phyloP scores from a whole-genome alignment of 2,888 invertebrate genomes.

The Agrotis exclamationis region DNA sequence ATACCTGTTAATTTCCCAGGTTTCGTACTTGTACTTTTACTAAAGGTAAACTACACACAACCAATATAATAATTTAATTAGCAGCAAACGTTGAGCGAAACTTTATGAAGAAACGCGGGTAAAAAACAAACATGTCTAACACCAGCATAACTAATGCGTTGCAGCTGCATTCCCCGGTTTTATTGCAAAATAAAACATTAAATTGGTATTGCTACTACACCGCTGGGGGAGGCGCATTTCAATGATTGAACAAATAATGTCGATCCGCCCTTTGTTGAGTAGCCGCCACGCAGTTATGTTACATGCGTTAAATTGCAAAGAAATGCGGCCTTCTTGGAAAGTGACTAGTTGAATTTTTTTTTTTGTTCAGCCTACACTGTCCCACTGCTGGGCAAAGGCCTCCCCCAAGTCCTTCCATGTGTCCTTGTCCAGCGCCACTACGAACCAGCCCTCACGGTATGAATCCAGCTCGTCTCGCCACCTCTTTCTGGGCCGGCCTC shows the following conservation, averaged over 20 bases:
- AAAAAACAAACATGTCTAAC: slow-evolving; percentile 57
- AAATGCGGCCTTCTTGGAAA: not conserved
- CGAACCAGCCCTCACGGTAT: too few relatives aligned
- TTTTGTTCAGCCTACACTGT: too few relatives aligned
- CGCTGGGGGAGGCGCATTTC: slow-evolving; percentile 69
- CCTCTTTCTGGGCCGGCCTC: too few relatives aligned
- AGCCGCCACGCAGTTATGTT: not conserved
- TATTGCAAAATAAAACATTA: slow-evolving; percentile 87
- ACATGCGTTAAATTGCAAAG: not conserved
- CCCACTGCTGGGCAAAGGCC: too few relatives aligned
- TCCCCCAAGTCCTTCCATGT: too few relatives aligned
- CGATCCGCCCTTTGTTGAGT: slow-evolving; percentile 11
- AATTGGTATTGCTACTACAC: slow-evolving; percentile 64
- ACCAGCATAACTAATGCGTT: slow-evolving; percentile 78
- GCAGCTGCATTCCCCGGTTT: slow-evolving; percentile 83
- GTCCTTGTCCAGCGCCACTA: too few relatives aligned
- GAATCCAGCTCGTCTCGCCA: too few relatives aligned
- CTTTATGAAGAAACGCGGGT: not conserved
- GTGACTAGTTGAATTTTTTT: too few relatives aligned
- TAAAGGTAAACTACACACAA: slow-evolving; percentile 30
- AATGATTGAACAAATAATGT: slow-evolving; percentile 73
- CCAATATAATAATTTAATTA: slow-evolving; percentile 50
- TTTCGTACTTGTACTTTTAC: slow-evolving; percentile 45
- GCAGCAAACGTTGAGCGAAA: slow-evolving; percentile 29
- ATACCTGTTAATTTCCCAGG: slow-evolving; percentile 47